Base-by-base conservation (phyloP, 2,113 vertebrate genomes). In the Scartelaos histophorus region DNA sequence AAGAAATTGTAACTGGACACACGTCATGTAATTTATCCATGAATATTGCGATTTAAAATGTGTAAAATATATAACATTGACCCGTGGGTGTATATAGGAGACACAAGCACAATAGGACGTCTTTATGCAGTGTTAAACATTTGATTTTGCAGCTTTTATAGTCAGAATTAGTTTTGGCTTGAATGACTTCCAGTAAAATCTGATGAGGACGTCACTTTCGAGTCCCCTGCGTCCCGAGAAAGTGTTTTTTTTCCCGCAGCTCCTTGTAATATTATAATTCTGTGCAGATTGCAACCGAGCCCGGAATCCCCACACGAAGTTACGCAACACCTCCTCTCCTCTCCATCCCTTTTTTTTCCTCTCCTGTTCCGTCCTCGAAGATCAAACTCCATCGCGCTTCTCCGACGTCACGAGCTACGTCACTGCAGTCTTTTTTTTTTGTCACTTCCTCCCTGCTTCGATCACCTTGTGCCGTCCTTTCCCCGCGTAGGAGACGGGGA, bases 401-500 rank as follows among this genome's bases (percentile, higher is more conserved):
- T 65, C 51, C 70, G 74, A 79, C 34, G 1, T 85, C 72, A 67
- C 68, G 13, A 64, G 47, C 74, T 74, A 74, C 45, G 53, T 46
- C 70, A 49, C 74, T 75, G 61, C 49, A 75, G 47, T 54, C 64
- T 38, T 67, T 53, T 53, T 53, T 7, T 49, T 49, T 49, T 67
- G 24, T 70, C 22, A 57, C 24, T 67, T 70, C 74, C 66, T 72
- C 76, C 43, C 34, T 43, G 17, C 21, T 17, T 58, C 75, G 69
- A 69, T 79, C 80, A 75, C 82, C 82, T 89, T 83, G 76, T 61
- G 2, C 9, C 43, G 71, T 79, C 81, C 72, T 85, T 82, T 56
- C 70, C 56, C 70, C 70, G 57, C 53, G 68, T 16, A 47, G 62
- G 56, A 43, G 56, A 49, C 22, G 65, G 53, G 29, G 61, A 21